A percentile compares a stretch with the other conserved stretches of the same genome.
Evolutionary conservation across 2,797 vertebrate species (phyloP).

Genomic region (Cirrhinus molitorella): DNA sequence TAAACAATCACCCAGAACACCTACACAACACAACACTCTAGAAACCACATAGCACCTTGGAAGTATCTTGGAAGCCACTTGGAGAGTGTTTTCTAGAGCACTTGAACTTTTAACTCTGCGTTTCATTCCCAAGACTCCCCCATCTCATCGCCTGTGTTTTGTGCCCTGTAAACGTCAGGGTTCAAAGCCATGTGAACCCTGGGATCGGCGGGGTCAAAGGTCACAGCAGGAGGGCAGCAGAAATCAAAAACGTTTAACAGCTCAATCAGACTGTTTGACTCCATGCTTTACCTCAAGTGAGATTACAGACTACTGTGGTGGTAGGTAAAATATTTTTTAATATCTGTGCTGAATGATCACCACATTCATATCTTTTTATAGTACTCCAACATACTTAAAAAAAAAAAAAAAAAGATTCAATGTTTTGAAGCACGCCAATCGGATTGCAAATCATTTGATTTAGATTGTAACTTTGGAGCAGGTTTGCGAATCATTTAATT

Average conservation of each 20-base stretch:
- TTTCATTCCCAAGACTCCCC: background rate
- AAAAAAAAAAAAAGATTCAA: too few species aligned
- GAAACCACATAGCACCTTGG: too few species aligned
- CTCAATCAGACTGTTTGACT: constrained; percentile 24
- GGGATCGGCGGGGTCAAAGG: constrained; percentile 7
- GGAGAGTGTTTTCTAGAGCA: too few species aligned
- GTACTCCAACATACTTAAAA: background rate
- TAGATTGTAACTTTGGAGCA: too few species aligned
- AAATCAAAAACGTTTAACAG: constrained; percentile 22
- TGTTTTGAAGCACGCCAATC: too few species aligned
- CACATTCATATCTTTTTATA: background rate
- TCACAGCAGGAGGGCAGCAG: constrained; percentile 4
- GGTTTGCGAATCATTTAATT: too few species aligned
- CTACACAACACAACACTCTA: background rate
- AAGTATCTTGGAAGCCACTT: too few species aligned
- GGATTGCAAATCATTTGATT: too few species aligned
- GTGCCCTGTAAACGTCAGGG: background rate
- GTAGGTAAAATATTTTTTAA: background rate
- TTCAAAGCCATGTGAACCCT: constrained; percentile 31
- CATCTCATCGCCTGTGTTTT: background rate
- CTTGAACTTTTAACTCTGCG: constrained; percentile 6
- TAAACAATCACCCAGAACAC: background rate
- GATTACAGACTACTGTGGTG: background rate
- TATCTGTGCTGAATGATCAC: background rate
- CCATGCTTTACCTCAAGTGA: background rate